phyloP scores from a whole-genome alignment of 2,113 vertebrate genomes.

The Alexandromys fortis region DNA sequence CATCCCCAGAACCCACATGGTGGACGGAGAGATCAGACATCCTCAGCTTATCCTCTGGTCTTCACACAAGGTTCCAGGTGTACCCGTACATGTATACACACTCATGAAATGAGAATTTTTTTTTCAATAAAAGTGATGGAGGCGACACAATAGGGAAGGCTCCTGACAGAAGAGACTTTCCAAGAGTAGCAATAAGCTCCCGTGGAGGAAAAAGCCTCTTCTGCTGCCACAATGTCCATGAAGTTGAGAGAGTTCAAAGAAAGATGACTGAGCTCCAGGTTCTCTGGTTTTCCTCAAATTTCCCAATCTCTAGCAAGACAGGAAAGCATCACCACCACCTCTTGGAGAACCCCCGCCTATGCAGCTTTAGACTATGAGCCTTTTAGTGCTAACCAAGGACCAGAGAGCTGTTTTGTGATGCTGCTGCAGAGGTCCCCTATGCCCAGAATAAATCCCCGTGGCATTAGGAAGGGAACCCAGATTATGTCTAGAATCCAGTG shows the following conservation, averaged over 20 bases:
- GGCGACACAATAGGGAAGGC: background rate
- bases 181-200: background rate
- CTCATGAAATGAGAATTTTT: background rate
- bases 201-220: background rate
- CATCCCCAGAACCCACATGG: background rate
- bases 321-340: background rate
- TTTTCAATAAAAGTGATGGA: background rate
- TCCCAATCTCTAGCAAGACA: background rate
- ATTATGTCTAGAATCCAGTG: background rate
- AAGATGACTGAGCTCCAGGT: background rate
- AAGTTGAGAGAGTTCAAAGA: background rate
- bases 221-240: background rate
- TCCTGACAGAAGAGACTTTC: background rate
- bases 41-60: background rate
- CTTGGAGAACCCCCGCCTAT: background rate
- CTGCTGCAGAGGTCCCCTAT: background rate
- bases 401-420: background rate
- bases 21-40: background rate
- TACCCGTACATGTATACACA: background rate
- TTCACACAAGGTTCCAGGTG: background rate
- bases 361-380: background rate
- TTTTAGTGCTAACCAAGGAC: background rate
- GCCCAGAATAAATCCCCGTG: background rate
- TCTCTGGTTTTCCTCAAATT: background rate
- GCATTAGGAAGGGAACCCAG: background rate